Evolutionary conservation across 2,797 vertebrate species (phyloP).

Genomic region (Onychomys torridus): DNA sequence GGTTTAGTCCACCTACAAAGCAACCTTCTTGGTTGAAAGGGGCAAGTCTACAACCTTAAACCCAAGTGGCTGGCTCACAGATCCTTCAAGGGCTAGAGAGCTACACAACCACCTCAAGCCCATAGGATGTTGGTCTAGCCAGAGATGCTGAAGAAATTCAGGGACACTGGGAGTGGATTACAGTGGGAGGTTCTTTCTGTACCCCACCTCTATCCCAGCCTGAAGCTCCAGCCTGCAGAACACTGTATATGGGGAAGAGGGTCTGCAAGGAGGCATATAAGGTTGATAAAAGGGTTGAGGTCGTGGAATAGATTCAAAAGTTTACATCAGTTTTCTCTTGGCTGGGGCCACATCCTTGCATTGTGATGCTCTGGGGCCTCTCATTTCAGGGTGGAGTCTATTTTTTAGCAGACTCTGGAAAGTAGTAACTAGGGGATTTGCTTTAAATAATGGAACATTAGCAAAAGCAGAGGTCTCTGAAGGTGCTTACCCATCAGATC

Average conservation of each 20-base stretch:
- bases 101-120: not conserved
- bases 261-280: not conserved
- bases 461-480: not conserved
- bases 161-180: not conserved
- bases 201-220: not conserved
- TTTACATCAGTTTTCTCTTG: not conserved
- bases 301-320: not conserved
- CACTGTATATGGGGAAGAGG: not conserved
- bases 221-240: not conserved
- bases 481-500: not conserved
- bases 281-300: not conserved
- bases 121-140: not conserved
- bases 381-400: not conserved
- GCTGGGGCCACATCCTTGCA: fast-evolving
- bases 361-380: not conserved
- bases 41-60: not conserved
- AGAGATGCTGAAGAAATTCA: not conserved
- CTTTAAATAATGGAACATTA: not conserved
- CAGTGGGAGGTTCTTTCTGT: not conserved
- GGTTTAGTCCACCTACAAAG: not conserved
- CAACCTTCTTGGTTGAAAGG: not conserved
- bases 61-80: not conserved
- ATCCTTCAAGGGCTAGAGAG: not conserved
- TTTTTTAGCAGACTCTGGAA: not conserved
- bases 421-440: not conserved